phyloP scores from a whole-genome alignment of 37 sponge, comb jelly and placozoan genomes.

The Ianthella basta region DNA sequence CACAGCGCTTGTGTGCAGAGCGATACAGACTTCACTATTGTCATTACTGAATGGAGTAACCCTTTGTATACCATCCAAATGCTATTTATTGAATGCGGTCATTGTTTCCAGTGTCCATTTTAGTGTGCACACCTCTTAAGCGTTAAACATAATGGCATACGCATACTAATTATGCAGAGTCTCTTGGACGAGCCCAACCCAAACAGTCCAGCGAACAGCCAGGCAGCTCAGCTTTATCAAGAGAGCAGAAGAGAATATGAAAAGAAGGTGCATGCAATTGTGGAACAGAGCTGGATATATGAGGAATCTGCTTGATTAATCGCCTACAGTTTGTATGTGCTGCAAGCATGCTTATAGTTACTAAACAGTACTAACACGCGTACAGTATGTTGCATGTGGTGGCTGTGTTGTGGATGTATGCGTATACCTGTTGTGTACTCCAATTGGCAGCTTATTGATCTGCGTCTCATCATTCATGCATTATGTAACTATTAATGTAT shows the following conservation, averaged over 20 bases:
- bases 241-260: constrained; percentile 98
- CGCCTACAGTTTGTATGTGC: background rate
- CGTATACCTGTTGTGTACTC: too few relatives aligned
- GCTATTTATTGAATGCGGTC: too few relatives aligned
- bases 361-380: background rate
- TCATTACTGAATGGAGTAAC: background rate
- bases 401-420: too few relatives aligned
- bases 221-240: constrained; percentile 98
- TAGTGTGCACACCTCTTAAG: too few relatives aligned
- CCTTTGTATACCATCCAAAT: too few relatives aligned
- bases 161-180: too few relatives aligned
- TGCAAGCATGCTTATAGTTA: too few relatives aligned
- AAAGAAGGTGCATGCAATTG: constrained; percentile 95
- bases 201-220: constrained; percentile 99
- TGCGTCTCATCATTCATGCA: too few relatives aligned
- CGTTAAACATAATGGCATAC: too few relatives aligned
- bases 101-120: too few relatives aligned
- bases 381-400: background rate
- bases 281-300: constrained; percentile 98
- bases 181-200: constrained; percentile 99
- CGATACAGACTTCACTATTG: background rate
- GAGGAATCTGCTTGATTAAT: background rate
- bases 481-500: too few relatives aligned
- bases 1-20: background rate
- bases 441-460: too few relatives aligned